Conservation (phyloP, 1,140 invertebrate species). For the Drosophila carrolli region DNA sequence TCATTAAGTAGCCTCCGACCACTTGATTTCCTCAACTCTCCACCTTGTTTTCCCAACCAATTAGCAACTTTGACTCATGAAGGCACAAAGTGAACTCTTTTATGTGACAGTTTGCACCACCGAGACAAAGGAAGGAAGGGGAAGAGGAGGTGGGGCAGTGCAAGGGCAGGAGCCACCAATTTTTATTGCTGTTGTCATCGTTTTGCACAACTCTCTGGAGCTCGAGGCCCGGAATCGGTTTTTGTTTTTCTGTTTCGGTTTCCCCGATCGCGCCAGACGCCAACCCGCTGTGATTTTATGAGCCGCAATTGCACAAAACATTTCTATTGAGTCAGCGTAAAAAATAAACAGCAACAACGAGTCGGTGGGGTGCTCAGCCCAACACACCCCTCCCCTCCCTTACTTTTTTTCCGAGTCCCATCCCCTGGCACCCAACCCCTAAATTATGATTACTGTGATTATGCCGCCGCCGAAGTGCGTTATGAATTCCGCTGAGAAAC, state of each 20-base stretch:
- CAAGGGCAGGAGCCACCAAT: slow-evolving; percentile 11
- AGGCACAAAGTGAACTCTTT: slow-evolving; percentile 24
- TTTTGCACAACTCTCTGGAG: slow-evolving; percentile 26
- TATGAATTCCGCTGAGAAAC: slow-evolving; percentile 16
- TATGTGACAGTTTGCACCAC: slow-evolving; percentile 19
- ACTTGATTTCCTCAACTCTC: background rate
- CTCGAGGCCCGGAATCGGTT: slow-evolving; percentile 1
- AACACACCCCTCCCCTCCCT: background rate
- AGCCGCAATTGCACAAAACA: slow-evolving; percentile 79
- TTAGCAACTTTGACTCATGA: slow-evolving; percentile 32
- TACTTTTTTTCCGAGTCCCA: background rate
- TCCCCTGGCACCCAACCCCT: slow-evolving; percentile 9
- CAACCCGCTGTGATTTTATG: slow-evolving; percentile 80
- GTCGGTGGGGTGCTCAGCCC: slow-evolving; percentile 46
- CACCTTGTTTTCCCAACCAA: slow-evolving; percentile 40
- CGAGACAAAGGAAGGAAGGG: background rate
- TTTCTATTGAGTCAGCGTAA: slow-evolving; percentile 77
- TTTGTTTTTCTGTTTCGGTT: slow-evolving; percentile 15
- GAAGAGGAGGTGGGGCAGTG: slow-evolving; percentile 5
- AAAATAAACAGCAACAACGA: slow-evolving; percentile 43
- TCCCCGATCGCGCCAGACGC: slow-evolving; percentile 58
- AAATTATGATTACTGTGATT: slow-evolving; percentile 77
- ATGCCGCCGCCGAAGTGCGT: slow-evolving; percentile 61
- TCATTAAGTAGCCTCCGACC: background rate
- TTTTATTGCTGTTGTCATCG: slow-evolving; percentile 76